Evolutionary conservation across 1,140 invertebrate genomes (phyloP).

Genomic region (Diprion similis): DNA sequence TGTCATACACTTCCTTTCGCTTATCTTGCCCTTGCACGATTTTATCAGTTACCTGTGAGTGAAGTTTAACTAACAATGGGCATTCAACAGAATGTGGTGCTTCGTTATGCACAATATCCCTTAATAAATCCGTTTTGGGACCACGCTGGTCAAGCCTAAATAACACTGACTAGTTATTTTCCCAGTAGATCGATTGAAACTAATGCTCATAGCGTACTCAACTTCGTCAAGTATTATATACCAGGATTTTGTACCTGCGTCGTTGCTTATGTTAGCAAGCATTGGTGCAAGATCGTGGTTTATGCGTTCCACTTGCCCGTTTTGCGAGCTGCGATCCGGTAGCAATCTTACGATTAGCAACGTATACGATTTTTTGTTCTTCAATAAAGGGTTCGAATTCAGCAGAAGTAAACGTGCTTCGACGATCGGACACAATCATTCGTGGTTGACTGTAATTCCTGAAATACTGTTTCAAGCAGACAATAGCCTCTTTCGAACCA

Average conservation of each 20-base stretch:
- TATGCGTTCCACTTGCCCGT: constrained; percentile 23
- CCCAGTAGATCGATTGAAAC: constrained; percentile 24
- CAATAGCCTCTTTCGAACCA: constrained; percentile 22
- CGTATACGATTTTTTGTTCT: constrained; percentile 23
- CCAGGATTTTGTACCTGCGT: constrained; percentile 28
- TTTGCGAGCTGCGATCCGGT: constrained; percentile 22
- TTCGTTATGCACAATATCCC: constrained; percentile 10
- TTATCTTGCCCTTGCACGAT: constrained; percentile 19
- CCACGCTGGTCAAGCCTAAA: constrained; percentile 31
- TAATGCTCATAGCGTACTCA: constrained; percentile 38
- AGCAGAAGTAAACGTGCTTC: constrained; percentile 28
- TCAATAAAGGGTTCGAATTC: constrained; percentile 26
- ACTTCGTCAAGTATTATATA: constrained; percentile 24
- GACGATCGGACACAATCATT: constrained; percentile 28
- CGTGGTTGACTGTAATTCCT: constrained; percentile 24
- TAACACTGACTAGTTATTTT: constrained; percentile 29
- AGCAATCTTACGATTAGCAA: constrained; percentile 21
- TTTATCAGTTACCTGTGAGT: constrained; percentile 16
- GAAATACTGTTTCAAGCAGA: constrained; percentile 22
- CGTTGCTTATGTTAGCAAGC: constrained; percentile 29
- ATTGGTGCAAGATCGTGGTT: constrained; percentile 32
- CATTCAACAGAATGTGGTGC: not conserved
- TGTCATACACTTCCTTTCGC: constrained; percentile 19
- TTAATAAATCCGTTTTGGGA: constrained; percentile 18
- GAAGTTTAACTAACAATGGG: not conserved